Evolutionary conservation across 2,113 vertebrate genomes (phyloP).

Genomic region (Morone chrysops): DNA sequence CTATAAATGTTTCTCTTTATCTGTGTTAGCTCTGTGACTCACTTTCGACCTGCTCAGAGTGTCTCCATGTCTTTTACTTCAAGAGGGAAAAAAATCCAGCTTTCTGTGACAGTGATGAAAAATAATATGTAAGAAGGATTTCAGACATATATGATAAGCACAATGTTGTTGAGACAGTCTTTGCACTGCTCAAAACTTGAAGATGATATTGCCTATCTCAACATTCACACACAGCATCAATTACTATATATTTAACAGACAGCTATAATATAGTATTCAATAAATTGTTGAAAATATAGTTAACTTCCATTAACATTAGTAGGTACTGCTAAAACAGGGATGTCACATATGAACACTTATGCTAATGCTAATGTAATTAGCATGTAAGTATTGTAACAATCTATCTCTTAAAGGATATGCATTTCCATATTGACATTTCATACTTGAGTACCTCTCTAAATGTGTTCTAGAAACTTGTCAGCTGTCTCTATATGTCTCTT

Average conservation of each 20-base stretch:
- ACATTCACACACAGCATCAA: not conserved
- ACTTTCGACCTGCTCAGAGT: conserved; percentile 38
- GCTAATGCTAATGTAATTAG: not conserved
- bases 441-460: not conserved
- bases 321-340: not conserved
- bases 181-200: not conserved
- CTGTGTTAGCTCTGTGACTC: conserved; percentile 47
- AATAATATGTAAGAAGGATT: not conserved
- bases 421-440: not conserved
- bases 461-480: not conserved
- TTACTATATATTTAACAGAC: not conserved
- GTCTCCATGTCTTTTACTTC: conserved; percentile 27
- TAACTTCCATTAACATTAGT: not conserved
- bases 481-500: not conserved
- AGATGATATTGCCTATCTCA: not conserved
- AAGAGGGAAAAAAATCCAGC: not conserved
- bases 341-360: not conserved
- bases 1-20: conserved; percentile 67
- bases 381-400: not conserved
- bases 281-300: not conserved
- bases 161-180: not conserved
- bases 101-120: not conserved
- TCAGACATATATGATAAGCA: not conserved
- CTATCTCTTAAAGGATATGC: not conserved
- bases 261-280: not conserved